Percentiles rank a stretch among this genome's conserved stretches.
Conservation (phyloP, 2,797 vertebrate genomes). For the Cossypha polioptera region DNA sequence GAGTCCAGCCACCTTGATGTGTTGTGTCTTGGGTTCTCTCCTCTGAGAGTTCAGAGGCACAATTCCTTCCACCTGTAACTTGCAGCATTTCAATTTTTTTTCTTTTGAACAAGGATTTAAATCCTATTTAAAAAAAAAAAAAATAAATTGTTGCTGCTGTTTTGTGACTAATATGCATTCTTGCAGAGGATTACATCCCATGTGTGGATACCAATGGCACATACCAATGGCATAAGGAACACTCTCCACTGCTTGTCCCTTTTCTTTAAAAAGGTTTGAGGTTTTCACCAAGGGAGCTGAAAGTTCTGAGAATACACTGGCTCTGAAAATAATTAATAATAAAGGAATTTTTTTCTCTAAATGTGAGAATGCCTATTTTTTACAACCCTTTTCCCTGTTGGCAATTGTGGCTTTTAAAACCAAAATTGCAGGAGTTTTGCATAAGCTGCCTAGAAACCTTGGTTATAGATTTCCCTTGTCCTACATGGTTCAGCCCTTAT, state of each 20-base stretch:
- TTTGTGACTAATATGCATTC: background rate
- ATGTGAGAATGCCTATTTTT: background rate
- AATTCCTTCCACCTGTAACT: background rate
- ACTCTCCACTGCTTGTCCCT: background rate
- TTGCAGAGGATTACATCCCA: background rate
- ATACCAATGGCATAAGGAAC: background rate
- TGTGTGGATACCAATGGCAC: background rate
- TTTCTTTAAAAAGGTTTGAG: background rate
- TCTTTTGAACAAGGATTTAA: background rate
- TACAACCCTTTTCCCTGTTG: background rate
- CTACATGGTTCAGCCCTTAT: background rate
- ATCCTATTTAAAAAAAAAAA: background rate
- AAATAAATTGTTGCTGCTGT: background rate
- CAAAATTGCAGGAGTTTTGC: background rate
- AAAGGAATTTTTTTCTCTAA: background rate
- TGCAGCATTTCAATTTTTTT: background rate
- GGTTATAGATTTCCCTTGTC: background rate
- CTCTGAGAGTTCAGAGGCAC: background rate
- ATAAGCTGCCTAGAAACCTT: background rate
- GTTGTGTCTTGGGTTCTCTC: background rate
- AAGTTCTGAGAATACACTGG: background rate
- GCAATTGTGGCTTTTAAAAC: background rate
- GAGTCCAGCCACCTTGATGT: background rate
- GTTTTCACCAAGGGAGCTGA: background rate
- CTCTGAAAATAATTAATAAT: background rate